Percentiles rank a stretch among this genome's conserved stretches.
Conservation (phyloP, 2,888 invertebrate genomes). For the Eupithecia pulchellata region DNA sequence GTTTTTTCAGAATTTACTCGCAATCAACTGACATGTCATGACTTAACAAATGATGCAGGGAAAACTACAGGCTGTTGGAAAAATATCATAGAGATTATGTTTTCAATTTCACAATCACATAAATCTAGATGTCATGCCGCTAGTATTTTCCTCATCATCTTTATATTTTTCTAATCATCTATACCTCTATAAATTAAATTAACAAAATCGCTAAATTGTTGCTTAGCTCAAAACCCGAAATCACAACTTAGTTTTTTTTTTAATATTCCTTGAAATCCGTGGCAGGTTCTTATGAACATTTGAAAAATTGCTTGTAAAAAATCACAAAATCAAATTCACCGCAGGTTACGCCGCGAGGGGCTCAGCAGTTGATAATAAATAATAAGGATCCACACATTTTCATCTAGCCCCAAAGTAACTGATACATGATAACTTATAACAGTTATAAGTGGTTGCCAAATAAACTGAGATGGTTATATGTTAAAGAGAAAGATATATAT, state of each 20-base stretch:
- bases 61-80: constrained; percentile 15
- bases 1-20: constrained; percentile 48
- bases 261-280: too few relatives aligned
- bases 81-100: not conserved
- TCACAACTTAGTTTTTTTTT: too few relatives aligned
- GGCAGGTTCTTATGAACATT: too few relatives aligned
- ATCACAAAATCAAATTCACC: too few relatives aligned
- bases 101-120: not conserved
- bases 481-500: not conserved
- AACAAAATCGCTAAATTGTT: too few relatives aligned
- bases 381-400: not conserved
- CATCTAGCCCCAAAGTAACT: not conserved
- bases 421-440: too few relatives aligned
- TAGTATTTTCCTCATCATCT: too few relatives aligned
- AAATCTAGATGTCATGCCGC: not conserved
- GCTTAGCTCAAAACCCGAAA: not conserved
- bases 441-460: too few relatives aligned
- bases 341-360: too few relatives aligned
- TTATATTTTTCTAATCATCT: too few relatives aligned
- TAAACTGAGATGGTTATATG: not conserved
- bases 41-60: constrained; percentile 28
- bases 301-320: too few relatives aligned
- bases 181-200: too few relatives aligned
- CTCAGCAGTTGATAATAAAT: not conserved
- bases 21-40: constrained; percentile 43